Evolutionary conservation across 2,888 invertebrate genomes (phyloP).

Genomic region (Autographa gamma): DNA sequence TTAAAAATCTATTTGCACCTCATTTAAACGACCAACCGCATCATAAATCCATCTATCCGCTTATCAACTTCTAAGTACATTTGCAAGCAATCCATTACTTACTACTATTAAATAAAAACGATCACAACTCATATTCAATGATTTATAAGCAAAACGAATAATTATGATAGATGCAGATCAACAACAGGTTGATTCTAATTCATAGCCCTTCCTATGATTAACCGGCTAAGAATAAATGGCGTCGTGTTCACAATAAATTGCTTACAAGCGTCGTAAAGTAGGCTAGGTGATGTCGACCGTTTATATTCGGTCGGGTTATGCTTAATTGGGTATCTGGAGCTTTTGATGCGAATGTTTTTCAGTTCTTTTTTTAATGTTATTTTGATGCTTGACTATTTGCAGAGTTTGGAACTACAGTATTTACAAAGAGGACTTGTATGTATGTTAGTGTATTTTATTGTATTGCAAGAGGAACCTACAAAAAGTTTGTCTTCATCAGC

Average conservation of each 20-base stretch:
- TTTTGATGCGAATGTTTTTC: constrained; percentile 12
- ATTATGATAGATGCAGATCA: constrained; percentile 62
- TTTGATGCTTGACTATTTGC: too few relatives aligned
- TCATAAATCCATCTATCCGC: neutral
- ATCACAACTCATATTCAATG: constrained; percentile 15
- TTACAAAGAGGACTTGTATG: too few relatives aligned
- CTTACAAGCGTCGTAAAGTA: constrained; percentile 59
- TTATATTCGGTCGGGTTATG: constrained; percentile 62
- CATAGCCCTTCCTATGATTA: constrained; percentile 65
- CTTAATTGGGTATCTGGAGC: constrained; percentile 52
- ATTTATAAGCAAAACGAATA: constrained; percentile 54
- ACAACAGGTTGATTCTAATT: constrained; percentile 64
- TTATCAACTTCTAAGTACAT: neutral
- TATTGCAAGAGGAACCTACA: too few relatives aligned
- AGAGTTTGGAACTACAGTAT: too few relatives aligned
- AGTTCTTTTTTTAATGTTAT: neutral
- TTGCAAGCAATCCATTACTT: neutral
- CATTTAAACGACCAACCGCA: neutral
- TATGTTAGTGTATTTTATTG: too few relatives aligned
- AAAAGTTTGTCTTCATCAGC: too few relatives aligned
- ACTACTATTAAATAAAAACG: neutral
- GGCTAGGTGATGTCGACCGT: constrained; percentile 57
- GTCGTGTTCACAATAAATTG: constrained; percentile 63
- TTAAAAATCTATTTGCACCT: neutral
- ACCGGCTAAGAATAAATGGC: constrained; percentile 63